phyloP scores from a whole-genome alignment of 2,888 invertebrate genomes.

The Girardia tigrina region DNA sequence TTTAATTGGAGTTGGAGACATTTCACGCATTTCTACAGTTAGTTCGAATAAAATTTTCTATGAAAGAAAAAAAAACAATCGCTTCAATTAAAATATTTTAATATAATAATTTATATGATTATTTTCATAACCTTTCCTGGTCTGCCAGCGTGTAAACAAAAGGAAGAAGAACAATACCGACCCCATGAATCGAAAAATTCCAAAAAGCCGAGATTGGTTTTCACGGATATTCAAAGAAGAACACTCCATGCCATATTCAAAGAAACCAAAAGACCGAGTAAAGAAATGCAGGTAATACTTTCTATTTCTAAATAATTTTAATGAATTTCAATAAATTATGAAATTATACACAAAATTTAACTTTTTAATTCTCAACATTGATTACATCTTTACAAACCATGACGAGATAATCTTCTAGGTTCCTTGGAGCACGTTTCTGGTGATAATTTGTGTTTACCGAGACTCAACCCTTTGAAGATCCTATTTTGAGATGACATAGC shows the following conservation, averaged over 20 bases:
- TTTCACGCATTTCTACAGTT: not conserved
- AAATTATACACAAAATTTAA: too few species aligned
- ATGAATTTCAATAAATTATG: too few species aligned
- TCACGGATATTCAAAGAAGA: conserved; percentile 98
- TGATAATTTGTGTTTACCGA: too few species aligned
- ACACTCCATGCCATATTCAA: conserved; percentile 99
- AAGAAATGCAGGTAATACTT: conserved; percentile 99
- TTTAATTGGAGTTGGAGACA: conserved; percentile 16
- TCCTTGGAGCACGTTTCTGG: too few species aligned
- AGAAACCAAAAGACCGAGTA: conserved; percentile 96
- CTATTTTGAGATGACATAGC: too few species aligned
- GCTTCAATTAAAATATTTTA: not conserved
- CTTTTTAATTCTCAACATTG: too few species aligned
- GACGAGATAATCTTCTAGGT: too few species aligned
- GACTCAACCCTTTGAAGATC: too few species aligned
- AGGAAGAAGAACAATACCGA: conserved; percentile 34
- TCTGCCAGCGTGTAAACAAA: conserved; percentile 36
- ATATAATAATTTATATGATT: not conserved
- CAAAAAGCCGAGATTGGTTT: conserved; percentile 97
- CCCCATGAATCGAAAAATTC: conserved; percentile 32
- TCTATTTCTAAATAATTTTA: too few species aligned
- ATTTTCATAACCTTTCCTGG: conserved; percentile 17
- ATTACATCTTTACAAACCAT: too few species aligned
- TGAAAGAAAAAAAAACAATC: too few species aligned
- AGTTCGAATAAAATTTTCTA: not conserved